Evolutionary conservation across 35 echinoderm and acorn worm species (phyloP), one percentile per base, ranked within the genome.

Genomic region (Chiridota heheva): DNA sequence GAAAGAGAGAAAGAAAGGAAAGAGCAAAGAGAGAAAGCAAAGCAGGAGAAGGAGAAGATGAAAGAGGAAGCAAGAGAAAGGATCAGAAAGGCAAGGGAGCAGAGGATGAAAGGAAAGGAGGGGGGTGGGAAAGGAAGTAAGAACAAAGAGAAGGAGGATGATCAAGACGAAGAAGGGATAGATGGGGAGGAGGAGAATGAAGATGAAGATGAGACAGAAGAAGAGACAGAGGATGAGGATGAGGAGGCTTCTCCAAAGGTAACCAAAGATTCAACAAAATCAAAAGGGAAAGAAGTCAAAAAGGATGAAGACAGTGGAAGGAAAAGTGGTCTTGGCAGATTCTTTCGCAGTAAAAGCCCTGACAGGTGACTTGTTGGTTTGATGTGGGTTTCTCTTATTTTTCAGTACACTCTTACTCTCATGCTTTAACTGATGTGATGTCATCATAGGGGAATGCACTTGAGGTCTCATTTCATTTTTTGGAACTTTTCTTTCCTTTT

Each of bases 201-300:
- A 1, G 20, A n/a, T 38, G 60, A 41, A 2, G 36, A 61, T 5
- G 68, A 70, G 18, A 67, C 72, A 26, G 82, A 84, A 12, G 78
- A 47, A 32, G 82, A 73, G 37, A 56, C 60, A 29, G 83, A 76
- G 22, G 29, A 36, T 44, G 83, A 73, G 7, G 82, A 73, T 27
- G 56, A 86, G 10, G 83, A 65, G 20, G 44, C 36, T n/a, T 30
- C 40, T 12, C 39, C 44, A n/a, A 42, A 62, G 36, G 49, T 40
- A 31, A 73, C 38, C 22, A 45, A 55, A 46, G 72, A 78, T 48
- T 24, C 58, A 28, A 24, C 20, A 6, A 28, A 43, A 74, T n/a
- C 7, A 22, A 28, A 55, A n/a, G 57, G 51, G 15, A 42, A 59
- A 40, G 39, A 26, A 38, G 74, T 55, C 13, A 35, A 7, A 25